Evolutionary conservation across 2,113 vertebrate genomes (phyloP).

Genomic region (Pagrus major): DNA sequence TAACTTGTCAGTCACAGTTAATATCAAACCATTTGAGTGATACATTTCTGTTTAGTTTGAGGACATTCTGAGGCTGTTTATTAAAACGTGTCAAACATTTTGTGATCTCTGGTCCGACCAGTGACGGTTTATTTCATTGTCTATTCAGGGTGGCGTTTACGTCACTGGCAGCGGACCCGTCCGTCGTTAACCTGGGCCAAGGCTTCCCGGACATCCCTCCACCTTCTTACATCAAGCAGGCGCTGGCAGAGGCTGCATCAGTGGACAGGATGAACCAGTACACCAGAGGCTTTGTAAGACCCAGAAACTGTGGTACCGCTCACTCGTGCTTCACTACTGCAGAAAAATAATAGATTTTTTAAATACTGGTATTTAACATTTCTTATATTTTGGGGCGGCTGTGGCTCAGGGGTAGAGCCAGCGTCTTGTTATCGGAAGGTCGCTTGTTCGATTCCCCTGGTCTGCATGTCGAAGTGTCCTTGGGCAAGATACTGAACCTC

Average conservation of each 20-base stretch:
- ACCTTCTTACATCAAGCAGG: conserved; percentile 91
- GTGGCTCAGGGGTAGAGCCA: too few relatives aligned
- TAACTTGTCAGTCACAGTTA: background rate
- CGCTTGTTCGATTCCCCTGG: too few relatives aligned
- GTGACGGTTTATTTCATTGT: conserved; percentile 1
- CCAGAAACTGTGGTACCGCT: background rate
- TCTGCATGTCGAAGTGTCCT: too few relatives aligned
- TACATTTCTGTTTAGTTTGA: background rate
- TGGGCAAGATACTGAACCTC: too few relatives aligned
- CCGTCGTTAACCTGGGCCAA: conserved; percentile 94
- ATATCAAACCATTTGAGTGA: background rate
- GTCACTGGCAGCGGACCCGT: conserved; percentile 90
- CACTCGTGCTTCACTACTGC: background rate
- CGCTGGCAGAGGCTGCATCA: conserved; percentile 85
- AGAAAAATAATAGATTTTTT: background rate
- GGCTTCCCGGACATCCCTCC: conserved; percentile 93
- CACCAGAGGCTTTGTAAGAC: conserved; percentile 94
- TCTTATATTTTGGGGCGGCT: too few relatives aligned
- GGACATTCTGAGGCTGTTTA: too few relatives aligned
- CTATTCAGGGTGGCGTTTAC: conserved; percentile 91
- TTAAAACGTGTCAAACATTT: too few relatives aligned
- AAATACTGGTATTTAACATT: background rate
- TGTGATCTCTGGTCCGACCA: background rate
- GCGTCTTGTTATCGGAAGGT: too few relatives aligned
- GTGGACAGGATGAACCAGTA: conserved; percentile 93